Base-by-base conservation (phyloP, 2,113 vertebrate species). In the Cygnus buccinator region DNA sequence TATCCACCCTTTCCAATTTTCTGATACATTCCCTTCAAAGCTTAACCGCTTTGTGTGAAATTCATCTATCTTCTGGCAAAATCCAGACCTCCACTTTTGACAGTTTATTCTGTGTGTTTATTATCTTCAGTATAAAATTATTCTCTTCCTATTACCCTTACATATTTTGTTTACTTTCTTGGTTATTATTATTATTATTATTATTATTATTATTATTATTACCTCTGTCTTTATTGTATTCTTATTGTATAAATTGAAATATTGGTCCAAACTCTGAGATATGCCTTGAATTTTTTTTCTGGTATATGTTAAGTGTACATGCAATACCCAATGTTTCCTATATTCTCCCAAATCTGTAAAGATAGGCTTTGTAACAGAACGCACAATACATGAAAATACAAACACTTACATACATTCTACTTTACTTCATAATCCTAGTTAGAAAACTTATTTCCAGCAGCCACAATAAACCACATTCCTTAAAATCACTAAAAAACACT, bases 11-110 rank as follows among this genome's bases (percentile, higher is more conserved):
- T 89, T 84, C 41, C 22, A 78, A 35, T 94, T 91, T 90, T 89
- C 62, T 93, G 11, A 82, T 82, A 35, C 75, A 72, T 89, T 84
- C 66, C 54, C 66, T 91, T 94, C 89, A 87, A 72, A 92, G 22
- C 35, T 78, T 78, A 84, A 52, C 26, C 78, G 10, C 54, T 91
- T 68, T 73, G 6, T 12, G 43, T 84, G 73, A 96, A 96, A 94
- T 79, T 79, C 21, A 87, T 73, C 35, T 89, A 3, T 87, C 73
- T 94, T 90, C 62, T 84, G 54, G 62, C 26, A 89, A 95, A 84
- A 75, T 72, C 39, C 62, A 87, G 61, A 29, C 31, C 84, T 83
- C 87, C 33, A 25, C 31, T 89, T 90, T 71, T 94, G 73, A 76
- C 74, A 61, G 16, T 65, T 89, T 84, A 78, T 90, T 94, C 48